Evolutionary conservation across 2,888 invertebrate genomes (phyloP).

Genomic region (Spodoptera exigua): DNA sequence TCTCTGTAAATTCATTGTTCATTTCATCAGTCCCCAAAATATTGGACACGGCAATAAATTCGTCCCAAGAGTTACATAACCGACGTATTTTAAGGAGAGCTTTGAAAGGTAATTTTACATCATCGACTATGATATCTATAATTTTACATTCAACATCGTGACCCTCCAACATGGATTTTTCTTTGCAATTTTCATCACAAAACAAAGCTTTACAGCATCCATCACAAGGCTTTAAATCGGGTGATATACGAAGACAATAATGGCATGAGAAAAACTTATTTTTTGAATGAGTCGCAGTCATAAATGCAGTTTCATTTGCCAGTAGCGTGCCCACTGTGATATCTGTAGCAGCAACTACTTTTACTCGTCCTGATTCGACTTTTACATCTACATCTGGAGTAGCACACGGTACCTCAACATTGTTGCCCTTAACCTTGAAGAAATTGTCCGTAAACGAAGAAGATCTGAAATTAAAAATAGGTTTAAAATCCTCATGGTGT

Average conservation of each 20-base stretch:
- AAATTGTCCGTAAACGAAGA: constrained; percentile 15
- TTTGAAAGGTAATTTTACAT: constrained; percentile 13
- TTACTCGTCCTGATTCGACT: constrained; percentile 12
- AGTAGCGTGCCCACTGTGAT: constrained; percentile 32
- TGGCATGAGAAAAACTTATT: constrained; percentile 18
- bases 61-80: constrained; percentile 42
- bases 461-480: constrained; percentile 15
- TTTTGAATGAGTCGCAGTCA: neutral
- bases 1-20: constrained; percentile 15
- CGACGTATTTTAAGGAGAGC: constrained; percentile 32
- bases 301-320: constrained; percentile 30
- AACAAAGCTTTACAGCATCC: constrained; percentile 29
- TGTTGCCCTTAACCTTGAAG: constrained; percentile 20
- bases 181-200: constrained; percentile 28
- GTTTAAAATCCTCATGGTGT: neutral
- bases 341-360: constrained; percentile 36
- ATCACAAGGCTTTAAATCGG: constrained; percentile 36
- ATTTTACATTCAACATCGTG: constrained; percentile 38
- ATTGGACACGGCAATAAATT: constrained; percentile 39
- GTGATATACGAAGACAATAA: constrained; percentile 31
- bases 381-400: constrained; percentile 28
- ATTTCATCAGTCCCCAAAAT: constrained; percentile 21
- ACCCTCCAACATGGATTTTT: constrained; percentile 27
- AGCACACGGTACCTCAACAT: constrained; percentile 32
- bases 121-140: neutral